phyloP scores from a whole-genome alignment of 2,113 vertebrate species.

The Zonotrichia leucophrys region DNA sequence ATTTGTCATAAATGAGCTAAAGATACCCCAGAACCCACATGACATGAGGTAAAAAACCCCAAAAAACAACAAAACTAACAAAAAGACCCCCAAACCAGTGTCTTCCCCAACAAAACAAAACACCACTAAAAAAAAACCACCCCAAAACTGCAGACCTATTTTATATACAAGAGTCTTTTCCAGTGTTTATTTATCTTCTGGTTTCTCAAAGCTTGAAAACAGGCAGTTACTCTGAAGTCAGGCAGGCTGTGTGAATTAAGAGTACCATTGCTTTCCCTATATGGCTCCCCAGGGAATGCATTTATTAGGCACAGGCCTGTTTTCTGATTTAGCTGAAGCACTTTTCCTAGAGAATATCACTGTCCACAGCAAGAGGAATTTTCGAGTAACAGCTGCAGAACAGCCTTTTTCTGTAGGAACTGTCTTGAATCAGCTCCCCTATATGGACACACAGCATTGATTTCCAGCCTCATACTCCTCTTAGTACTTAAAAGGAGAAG shows the following conservation, averaged over 20 bases:
- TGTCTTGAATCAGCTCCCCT: neutral
- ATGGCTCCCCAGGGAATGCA: neutral
- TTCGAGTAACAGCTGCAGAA: neutral
- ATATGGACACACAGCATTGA: neutral
- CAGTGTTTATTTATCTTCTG: neutral
- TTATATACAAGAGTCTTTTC: neutral
- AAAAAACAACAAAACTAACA: neutral
- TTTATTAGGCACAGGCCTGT: constrained; percentile 27
- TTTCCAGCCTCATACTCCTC: neutral
- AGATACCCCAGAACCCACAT: neutral
- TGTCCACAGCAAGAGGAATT: neutral
- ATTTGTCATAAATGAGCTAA: neutral
- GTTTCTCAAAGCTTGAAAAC: neutral
- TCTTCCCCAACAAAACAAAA: neutral
- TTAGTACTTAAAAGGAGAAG: neutral
- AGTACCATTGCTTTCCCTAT: neutral
- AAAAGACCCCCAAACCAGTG: neutral
- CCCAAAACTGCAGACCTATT: neutral
- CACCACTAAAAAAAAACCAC: neutral
- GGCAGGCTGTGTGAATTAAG: neutral
- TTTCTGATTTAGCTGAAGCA: constrained; percentile 33
- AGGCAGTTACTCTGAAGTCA: neutral
- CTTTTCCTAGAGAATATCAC: neutral
- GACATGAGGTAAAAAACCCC: accelerated
- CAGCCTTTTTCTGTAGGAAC: neutral